These are phyloP conservation scores for Elaphurus davidianus DNA, from an alignment of 2,113 vertebrate species.

Conservation along the genomic window DNA sequence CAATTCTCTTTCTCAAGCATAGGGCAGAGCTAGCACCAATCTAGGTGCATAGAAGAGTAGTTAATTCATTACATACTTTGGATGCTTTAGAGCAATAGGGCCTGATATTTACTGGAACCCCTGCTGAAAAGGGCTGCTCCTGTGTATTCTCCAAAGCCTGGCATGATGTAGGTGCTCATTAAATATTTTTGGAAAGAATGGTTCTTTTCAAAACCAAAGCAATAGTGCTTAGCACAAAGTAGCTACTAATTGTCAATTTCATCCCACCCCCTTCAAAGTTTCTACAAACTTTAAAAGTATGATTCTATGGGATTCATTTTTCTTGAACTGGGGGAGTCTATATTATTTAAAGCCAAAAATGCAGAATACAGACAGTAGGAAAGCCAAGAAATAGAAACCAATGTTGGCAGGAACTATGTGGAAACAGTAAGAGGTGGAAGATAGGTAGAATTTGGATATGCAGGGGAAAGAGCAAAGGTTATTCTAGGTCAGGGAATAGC, in stretches of 20 bases:
- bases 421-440: background rate
- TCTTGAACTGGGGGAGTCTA: background rate
- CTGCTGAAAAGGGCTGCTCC: background rate
- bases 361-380: background rate
- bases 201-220: slow-evolving; percentile 26
- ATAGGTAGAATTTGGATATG: background rate
- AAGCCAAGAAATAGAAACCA: background rate
- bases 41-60: background rate
- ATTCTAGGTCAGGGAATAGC: background rate
- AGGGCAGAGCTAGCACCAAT: background rate
- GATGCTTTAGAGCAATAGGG: background rate
- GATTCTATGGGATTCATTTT: background rate
- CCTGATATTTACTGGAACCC: background rate
- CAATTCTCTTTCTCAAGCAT: background rate
- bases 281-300: background rate
- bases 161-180: background rate
- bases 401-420: background rate
- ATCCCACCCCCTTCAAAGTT: background rate
- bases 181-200: slow-evolving; percentile 26
- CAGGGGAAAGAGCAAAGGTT: background rate
- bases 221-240: background rate
- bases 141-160: background rate
- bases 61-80: background rate
- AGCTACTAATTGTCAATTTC: background rate
- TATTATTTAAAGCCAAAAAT: background rate